Conservation (phyloP, 2,888 invertebrate genomes). For the Spilarctia lutea region DNA sequence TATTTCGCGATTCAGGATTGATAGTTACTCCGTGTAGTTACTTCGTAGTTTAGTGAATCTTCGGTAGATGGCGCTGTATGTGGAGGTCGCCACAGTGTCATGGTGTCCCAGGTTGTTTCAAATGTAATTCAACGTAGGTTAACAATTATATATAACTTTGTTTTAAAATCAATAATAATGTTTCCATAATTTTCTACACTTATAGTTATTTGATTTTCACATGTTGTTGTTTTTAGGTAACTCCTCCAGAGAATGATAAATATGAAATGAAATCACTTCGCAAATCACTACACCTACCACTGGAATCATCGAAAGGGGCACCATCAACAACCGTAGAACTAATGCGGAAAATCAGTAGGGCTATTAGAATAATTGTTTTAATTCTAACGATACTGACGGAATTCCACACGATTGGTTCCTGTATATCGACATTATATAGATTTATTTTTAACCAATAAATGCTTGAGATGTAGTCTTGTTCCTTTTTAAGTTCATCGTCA, state of each 20-base stretch:
- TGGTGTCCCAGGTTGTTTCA: neutral
- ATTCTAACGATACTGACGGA: slow-evolving; percentile 64
- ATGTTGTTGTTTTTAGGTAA: slow-evolving; percentile 61
- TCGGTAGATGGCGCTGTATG: too few species aligned
- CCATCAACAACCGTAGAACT: slow-evolving; percentile 60
- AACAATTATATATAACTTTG: neutral
- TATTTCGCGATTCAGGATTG: too few species aligned
- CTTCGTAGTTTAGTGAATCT: too few species aligned
- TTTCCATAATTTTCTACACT: neutral
- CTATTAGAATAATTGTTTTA: slow-evolving; percentile 62
- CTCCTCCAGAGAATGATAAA: slow-evolving; percentile 63
- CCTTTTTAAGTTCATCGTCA: neutral
- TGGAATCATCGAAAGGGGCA: neutral
- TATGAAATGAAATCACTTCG: slow-evolving; percentile 66
- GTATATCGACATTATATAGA: slow-evolving; percentile 33
- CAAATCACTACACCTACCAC: slow-evolving; percentile 53
- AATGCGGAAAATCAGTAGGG: slow-evolving; percentile 64
- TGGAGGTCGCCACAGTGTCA: neutral
- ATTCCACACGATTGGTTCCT: slow-evolving; percentile 61
- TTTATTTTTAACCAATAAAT: slow-evolving; percentile 54
- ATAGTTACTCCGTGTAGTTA: too few species aligned
- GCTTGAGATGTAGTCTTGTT: slow-evolving; percentile 1
- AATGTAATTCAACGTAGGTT: neutral
- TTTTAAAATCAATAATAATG: neutral
- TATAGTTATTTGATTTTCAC: neutral